phyloP scores from a whole-genome alignment of 2,797 vertebrate species.

The Eulemur mongoz region DNA sequence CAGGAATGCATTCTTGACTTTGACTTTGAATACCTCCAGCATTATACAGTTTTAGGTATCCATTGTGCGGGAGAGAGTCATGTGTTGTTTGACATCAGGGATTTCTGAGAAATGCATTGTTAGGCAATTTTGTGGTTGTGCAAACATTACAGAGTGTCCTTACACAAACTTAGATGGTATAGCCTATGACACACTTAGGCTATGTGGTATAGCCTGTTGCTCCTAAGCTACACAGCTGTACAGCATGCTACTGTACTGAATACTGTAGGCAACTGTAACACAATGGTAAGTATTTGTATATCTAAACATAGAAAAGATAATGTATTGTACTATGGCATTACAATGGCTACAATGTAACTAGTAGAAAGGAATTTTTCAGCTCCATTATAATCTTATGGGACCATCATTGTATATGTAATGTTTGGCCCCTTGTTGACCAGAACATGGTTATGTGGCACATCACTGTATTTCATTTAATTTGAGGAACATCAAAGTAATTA shows the following conservation, averaged over 20 bases:
- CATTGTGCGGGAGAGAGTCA: background rate
- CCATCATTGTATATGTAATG: background rate
- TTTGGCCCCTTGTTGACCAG: background rate
- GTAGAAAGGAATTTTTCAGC: background rate
- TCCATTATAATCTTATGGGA: background rate
- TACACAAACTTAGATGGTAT: background rate
- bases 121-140: background rate
- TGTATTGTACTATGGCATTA: background rate
- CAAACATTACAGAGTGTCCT: background rate
- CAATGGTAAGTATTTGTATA: background rate
- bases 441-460: background rate
- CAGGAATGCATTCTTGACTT: background rate
- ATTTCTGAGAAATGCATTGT: background rate
- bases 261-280: background rate
- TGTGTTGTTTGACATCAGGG: background rate
- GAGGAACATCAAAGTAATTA: constrained; percentile 9
- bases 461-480: constrained; percentile 1
- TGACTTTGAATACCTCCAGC: background rate
- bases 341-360: background rate
- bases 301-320: background rate
- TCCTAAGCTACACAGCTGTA: background rate
- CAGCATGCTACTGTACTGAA: background rate
- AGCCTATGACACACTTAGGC: background rate
- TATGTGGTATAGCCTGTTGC: background rate
- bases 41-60: background rate